These are phyloP conservation scores for Wasmannia auropunctata DNA, from an alignment of 1,140 invertebrate species.

Conservation along the genomic window DNA sequence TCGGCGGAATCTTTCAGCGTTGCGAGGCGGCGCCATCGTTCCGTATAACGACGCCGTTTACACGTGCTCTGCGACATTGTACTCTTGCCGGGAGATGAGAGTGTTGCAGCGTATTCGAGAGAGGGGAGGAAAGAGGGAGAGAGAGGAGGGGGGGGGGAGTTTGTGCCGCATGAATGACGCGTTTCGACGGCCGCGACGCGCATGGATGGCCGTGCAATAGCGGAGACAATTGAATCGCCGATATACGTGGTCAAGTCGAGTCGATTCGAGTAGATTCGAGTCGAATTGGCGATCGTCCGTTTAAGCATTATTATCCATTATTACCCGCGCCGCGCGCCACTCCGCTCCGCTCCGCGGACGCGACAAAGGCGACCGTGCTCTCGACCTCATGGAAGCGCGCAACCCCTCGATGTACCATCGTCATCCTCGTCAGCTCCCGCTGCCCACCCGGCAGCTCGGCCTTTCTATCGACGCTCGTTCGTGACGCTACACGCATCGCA, in stretches of 20 bases:
- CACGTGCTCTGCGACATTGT: conserved; percentile 7
- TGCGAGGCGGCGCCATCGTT: neutral
- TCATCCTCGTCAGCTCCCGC: conserved; percentile 1
- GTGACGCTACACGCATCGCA: conserved; percentile 57
- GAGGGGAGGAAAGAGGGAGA: neutral
- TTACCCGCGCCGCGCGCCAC: conserved; percentile 34
- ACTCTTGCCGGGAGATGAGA: conserved; percentile 1
- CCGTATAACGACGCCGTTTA: neutral
- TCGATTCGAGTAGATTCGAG: conserved; percentile 50
- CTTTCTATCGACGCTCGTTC: conserved; percentile 44
- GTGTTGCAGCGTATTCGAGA: neutral
- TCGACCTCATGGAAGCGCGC: conserved; percentile 20
- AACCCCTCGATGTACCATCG: neutral
- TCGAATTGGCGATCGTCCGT: conserved; percentile 73
- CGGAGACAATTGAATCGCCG: conserved; percentile 75
- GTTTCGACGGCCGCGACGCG: conserved; percentile 31
- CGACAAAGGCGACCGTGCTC: conserved; percentile 24
- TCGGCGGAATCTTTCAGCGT: neutral
- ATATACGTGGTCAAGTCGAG: conserved; percentile 69
- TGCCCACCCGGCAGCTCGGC: neutral
- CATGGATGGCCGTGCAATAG: conserved; percentile 53
- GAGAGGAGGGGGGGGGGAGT: conserved; percentile 9
- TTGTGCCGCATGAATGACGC: conserved; percentile 58
- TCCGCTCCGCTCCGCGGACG: neutral
- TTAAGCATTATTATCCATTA: conserved; percentile 80